phyloP scores from a whole-genome alignment of 2,797 vertebrate species.

The Glyptemys insculpta region DNA sequence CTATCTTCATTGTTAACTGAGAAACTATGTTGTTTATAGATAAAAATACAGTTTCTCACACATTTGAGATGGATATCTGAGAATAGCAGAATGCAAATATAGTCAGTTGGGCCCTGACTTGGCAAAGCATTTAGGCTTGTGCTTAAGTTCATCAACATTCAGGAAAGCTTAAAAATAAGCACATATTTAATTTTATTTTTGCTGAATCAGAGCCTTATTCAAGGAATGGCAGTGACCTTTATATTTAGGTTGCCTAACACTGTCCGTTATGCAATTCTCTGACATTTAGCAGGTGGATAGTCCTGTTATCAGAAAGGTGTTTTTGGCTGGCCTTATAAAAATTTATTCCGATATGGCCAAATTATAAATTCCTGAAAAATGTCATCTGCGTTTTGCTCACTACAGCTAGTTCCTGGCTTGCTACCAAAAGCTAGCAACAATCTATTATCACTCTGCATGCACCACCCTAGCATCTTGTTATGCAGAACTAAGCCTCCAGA shows the following conservation, averaged over 20 bases:
- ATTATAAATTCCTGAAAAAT: background rate
- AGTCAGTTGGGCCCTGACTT: rapidly evolving
- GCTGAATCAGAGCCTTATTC: background rate
- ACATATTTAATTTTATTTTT: background rate
- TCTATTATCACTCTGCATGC: background rate
- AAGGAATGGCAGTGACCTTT: background rate
- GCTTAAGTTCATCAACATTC: background rate
- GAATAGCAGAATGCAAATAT: background rate
- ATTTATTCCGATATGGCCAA: background rate
- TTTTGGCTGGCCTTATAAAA: background rate
- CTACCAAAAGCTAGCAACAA: background rate
- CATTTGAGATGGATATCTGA: background rate
- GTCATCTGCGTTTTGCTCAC: background rate
- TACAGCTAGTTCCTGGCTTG: background rate
- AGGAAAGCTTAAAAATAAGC: background rate
- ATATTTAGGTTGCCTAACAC: background rate
- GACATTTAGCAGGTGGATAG: background rate
- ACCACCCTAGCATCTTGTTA: background rate
- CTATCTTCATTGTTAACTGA: background rate
- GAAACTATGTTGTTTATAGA: background rate
- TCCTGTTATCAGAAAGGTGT: background rate
- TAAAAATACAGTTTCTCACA: background rate
- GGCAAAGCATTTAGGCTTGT: background rate
- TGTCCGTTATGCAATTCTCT: background rate
- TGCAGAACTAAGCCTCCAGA: background rate